Evolutionary conservation across 2,113 vertebrate species (phyloP), one percentile per base, ranked within the genome.

Genomic region (Illadopsis cleaveri): DNA sequence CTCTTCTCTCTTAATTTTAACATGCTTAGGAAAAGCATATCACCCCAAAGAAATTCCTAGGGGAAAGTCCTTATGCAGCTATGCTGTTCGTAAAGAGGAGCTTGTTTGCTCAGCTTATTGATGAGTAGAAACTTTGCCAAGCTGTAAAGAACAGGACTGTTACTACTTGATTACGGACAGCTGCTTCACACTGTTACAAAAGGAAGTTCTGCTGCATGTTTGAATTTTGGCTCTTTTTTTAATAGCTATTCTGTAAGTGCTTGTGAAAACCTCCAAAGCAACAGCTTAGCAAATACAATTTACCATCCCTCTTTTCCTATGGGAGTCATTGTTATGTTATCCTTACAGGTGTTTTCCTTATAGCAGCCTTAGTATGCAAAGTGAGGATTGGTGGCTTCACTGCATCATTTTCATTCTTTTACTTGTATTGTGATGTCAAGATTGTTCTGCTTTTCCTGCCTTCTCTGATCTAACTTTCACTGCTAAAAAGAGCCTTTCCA

Each of bases 331-430:
- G 23, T 86, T 92, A 77, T 1, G 0, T 45, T 91, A 76, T 69
- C 38, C 71, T 53, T 69, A 90, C 85, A 97, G 90, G 79, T 93
- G 94, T 89, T 94, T 83, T 95, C 79, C 90, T 92, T 94, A 78
- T 23, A 84, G 64, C 47, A 89, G 60, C 27, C 22, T 71, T 37
- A 45, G 62, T 25, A 45, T 1, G 6, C 38, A 70, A 81, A 77
- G 51, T 14, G 33, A 25, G n/a, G n/a, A 81, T 40, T 35, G 11
- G 56, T 28, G 5, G 22, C 47, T 93, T 35, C 1, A 0, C 9
- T 37, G 38, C 77, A 50, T 47, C 21, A 15, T 65, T 78, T 77
- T 70, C 10, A 3, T 85, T 88, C 60, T 85, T 76, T 86, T 44
- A 38, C 44, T 89, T 62, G 12, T 8, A 12, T 40, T 60, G 61